These are phyloP conservation scores for Pediacus dermestoides DNA, from an alignment of 2,888 invertebrate genomes.

Conservation along the genomic window DNA sequence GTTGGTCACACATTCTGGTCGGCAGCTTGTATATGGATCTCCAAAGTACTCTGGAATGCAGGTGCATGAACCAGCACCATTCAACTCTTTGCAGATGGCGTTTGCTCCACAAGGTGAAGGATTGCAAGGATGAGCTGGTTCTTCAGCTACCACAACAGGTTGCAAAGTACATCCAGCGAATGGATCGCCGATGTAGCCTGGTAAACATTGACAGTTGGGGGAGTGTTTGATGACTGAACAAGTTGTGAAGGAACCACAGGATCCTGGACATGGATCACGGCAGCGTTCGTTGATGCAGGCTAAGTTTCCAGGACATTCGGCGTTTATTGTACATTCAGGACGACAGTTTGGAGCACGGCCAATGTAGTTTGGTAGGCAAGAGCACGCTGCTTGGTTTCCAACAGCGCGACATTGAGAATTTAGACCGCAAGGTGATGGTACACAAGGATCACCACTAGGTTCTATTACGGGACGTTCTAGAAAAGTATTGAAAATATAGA, in stretches of 20 bases:
- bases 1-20: conserved; percentile 82
- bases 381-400: conserved; percentile 74
- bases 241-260: conserved; percentile 74
- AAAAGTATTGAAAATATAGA: conserved; percentile 23
- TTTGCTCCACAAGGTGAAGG: conserved; percentile 86
- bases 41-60: conserved; percentile 81
- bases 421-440: conserved; percentile 80
- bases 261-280: conserved; percentile 78
- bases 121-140: conserved; percentile 72
- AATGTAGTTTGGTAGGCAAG: conserved; percentile 72
- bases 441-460: conserved; percentile 69
- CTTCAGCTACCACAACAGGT: conserved; percentile 49
- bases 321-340: conserved; percentile 80
- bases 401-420: conserved; percentile 77
- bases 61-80: conserved; percentile 78
- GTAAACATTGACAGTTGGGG: conserved; percentile 76
- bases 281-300: conserved; percentile 82
- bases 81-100: conserved; percentile 76
- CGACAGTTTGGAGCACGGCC: conserved; percentile 83
- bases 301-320: conserved; percentile 78
- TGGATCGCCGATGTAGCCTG: conserved; percentile 80
- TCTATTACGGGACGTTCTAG: conserved; percentile 52
- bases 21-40: conserved; percentile 81
- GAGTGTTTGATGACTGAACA: conserved; percentile 81
- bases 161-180: conserved; percentile 65